Evolutionary conservation across 2,888 invertebrate species (phyloP).

Genomic region (Diaphora mendica): DNA sequence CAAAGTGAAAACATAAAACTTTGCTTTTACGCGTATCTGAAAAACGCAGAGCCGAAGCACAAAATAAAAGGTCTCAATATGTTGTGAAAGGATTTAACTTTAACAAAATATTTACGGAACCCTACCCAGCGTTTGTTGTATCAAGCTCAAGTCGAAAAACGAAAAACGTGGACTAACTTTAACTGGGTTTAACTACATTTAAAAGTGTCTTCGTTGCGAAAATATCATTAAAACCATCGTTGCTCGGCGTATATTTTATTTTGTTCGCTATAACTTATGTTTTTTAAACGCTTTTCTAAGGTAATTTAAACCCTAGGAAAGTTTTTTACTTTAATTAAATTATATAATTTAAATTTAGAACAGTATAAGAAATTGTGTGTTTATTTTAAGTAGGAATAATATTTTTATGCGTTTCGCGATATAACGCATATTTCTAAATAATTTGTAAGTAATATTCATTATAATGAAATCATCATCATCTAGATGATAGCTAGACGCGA

Average conservation of each 20-base stretch:
- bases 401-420: too few species aligned
- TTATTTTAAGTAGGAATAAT: too few species aligned
- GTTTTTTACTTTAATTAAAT: background rate
- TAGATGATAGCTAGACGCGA: too few species aligned
- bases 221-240: conserved; percentile 34
- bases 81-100: background rate
- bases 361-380: background rate
- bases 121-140: conserved; percentile 36
- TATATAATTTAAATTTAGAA: background rate
- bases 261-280: conserved; percentile 20
- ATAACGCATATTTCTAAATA: too few species aligned
- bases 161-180: conserved; percentile 40
- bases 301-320: background rate
- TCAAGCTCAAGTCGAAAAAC: conserved; percentile 36
- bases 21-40: background rate
- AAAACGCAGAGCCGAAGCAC: background rate
- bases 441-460: too few species aligned
- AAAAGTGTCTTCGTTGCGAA: conserved; percentile 41
- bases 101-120: conserved; percentile 25
- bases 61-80: background rate
- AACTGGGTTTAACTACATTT: conserved; percentile 47
- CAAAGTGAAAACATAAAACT: background rate
- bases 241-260: conserved; percentile 23
- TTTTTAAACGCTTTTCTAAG: conserved; percentile 8
- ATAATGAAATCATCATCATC: too few species aligned